Evolutionary conservation across 1,140 invertebrate genomes (phyloP), one percentile per base, ranked within the genome.

Genomic region (Monochamus saltuarius): DNA sequence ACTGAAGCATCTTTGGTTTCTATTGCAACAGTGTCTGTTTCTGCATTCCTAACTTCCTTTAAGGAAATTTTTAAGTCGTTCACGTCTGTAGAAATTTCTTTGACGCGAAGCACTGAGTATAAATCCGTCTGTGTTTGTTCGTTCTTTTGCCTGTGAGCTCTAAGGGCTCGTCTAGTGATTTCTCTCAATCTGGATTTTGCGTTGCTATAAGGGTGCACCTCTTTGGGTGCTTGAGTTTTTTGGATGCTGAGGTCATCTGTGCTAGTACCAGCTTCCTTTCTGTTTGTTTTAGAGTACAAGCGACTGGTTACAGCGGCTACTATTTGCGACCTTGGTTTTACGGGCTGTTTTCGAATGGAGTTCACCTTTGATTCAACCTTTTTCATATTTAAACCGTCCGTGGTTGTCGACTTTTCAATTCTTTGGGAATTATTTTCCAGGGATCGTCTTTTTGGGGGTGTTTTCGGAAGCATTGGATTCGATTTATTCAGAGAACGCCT

Each of bases 301-400:
- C 87, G 77, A 66, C 85, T 81, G 0, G 87, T 88, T 1, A 88
- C 87, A 0, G 85, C 85, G 9, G 85, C 85, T 11, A 88, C 84
- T 42, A 87, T 87, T 72, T 87, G 84, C 4, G 85, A 82, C 66
- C 85, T 51, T 10, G 72, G 69, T 59, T 70, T 69, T 0, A 49
- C 17, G 9, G 47, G n/a, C 4, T 51, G 14, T 54, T 62, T 70
- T 43, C 65, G 61, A 10, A 56, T 56, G 7, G 64, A 69, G 40
- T 68, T 68, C 9, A 66, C 55, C 62, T 70, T 70, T 1, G 65
- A 36, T 51, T 69, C 67, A 9, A 63, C 16, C 9, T 56, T 66
- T 14, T 55, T 63, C 16, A 37, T 10, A 11, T 39, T 40, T 13
- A 55, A 39, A 7, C 50, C 1, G 34, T 66, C 65, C 16, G 55